These are phyloP conservation scores for Rhabdomys dilectus DNA, from an alignment of 2,113 vertebrate species.

Conservation along the genomic window DNA sequence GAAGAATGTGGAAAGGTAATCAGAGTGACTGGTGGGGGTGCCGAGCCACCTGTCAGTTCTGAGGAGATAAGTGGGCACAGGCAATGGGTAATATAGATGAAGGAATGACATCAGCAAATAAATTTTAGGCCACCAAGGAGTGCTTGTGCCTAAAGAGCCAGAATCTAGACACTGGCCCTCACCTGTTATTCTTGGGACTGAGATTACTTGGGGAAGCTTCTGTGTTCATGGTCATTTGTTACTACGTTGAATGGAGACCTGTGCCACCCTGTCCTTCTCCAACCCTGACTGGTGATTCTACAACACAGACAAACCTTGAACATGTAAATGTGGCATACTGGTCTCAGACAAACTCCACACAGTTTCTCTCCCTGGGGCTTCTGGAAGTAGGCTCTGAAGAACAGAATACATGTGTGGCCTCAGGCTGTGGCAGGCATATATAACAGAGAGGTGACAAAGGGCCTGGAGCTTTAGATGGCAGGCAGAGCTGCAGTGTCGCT, in stretches of 20 bases:
- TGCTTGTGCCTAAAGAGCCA: neutral
- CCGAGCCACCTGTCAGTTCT: neutral
- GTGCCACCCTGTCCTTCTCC: neutral
- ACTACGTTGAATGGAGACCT: accelerated
- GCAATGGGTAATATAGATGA: neutral
- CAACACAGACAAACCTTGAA: neutral
- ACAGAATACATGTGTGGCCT: neutral
- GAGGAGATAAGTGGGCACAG: neutral
- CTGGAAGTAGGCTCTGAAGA: neutral
- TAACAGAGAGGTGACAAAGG: neutral
- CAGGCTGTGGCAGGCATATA: neutral
- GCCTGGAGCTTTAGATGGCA: neutral
- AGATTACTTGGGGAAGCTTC: accelerated
- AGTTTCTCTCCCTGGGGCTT: neutral
- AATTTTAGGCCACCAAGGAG: neutral
- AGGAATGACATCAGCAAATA: neutral
- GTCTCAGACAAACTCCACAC: neutral
- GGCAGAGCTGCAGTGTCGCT: neutral
- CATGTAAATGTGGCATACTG: neutral
- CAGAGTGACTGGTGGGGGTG: accelerated
- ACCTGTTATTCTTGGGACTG: neutral
- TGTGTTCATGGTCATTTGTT: accelerated
- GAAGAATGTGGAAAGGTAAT: neutral
- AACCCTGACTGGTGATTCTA: neutral
- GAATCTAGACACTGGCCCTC: too few species aligned